Conservation (phyloP, 2,113 vertebrate species). For the Origma solitaria region DNA sequence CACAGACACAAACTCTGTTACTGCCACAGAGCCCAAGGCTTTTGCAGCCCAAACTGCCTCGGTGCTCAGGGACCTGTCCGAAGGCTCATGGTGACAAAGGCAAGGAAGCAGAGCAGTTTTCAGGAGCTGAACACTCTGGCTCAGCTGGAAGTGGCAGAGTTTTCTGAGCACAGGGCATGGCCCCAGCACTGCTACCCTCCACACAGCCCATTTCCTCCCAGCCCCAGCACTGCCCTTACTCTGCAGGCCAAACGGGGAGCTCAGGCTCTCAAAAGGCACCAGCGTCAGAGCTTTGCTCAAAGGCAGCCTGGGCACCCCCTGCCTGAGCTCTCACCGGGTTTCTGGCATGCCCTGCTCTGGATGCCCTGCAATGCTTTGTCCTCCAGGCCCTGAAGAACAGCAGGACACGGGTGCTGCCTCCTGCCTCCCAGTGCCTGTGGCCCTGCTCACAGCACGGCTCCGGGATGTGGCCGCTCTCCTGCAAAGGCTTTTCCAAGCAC, state of each 20-base stretch:
- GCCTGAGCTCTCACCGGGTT: neutral
- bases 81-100: neutral
- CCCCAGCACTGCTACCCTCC: neutral
- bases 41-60: neutral
- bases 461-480: rapidly evolving
- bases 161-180: neutral
- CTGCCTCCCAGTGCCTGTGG: neutral
- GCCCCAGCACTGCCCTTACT: neutral
- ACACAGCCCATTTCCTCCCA: neutral
- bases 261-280: neutral
- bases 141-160: neutral
- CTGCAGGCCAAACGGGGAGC: neutral
- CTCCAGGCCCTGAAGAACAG: rapidly evolving
- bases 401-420: neutral
- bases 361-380: neutral
- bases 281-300: rapidly evolving
- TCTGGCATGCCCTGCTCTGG: neutral
- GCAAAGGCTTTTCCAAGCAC: neutral
- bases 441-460: neutral
- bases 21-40: neutral
- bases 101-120: neutral
- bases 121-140: neutral
- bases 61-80: neutral
- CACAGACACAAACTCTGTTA: neutral
- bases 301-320: neutral